Evolutionary conservation across 2,113 vertebrate genomes (phyloP).

Genomic region (Lepus europaeus): DNA sequence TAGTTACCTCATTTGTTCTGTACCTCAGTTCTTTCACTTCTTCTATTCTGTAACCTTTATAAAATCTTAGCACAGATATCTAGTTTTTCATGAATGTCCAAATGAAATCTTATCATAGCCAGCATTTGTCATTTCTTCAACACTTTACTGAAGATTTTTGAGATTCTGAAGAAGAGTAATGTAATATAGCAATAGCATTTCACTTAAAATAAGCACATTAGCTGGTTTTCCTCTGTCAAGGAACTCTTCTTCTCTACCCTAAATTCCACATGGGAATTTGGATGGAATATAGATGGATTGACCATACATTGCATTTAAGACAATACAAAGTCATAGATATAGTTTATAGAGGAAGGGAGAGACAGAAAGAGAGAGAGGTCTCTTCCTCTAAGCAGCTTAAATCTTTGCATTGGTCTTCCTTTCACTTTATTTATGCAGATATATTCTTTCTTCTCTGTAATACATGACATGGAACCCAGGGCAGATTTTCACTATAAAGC

Average conservation of each 20-base stretch:
- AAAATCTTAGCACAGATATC: neutral
- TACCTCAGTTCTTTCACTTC: neutral
- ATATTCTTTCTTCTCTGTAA: neutral
- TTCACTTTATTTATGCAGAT: neutral
- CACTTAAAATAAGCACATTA: neutral
- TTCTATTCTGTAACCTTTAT: neutral
- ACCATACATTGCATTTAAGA: neutral
- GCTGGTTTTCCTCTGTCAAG: neutral
- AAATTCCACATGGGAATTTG: no score
- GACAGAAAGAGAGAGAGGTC: neutral
- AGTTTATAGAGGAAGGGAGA: no score
- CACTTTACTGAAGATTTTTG: neutral
- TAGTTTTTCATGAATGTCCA: neutral
- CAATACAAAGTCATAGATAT: neutral
- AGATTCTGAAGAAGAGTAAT: neutral
- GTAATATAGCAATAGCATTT: neutral
- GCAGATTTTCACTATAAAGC: neutral
- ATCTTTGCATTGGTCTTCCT: neutral
- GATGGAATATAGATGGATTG: neutral
- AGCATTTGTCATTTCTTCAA: neutral
- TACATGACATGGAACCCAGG: neutral
- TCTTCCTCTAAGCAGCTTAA: neutral
- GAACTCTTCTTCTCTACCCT: neutral
- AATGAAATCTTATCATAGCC: neutral
- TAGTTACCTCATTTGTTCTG: neutral